Conservation (phyloP, 1,140 invertebrate species). For the Dendrolimus kikuchii region DNA sequence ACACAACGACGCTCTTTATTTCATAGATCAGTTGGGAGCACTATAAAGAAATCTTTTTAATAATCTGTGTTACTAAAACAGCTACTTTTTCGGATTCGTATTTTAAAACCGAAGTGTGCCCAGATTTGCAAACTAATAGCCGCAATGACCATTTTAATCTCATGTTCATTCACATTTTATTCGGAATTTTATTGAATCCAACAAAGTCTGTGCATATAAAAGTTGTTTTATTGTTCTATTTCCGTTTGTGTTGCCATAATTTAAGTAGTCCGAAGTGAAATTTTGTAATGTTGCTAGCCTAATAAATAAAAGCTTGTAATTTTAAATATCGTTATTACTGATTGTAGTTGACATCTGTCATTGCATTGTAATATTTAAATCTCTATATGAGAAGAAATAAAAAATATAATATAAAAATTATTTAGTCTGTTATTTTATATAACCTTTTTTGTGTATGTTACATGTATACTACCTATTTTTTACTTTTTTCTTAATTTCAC, state of each 20-base stretch:
- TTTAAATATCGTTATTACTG: conserved; percentile 46
- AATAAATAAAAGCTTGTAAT: conserved; percentile 40
- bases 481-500: no score
- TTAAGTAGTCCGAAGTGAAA: conserved; percentile 21
- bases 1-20: no score
- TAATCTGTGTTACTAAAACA: no score
- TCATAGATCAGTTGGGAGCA: no score
- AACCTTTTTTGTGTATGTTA: not conserved
- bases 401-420: conserved; percentile 34
- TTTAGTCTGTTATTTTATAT: conserved; percentile 9
- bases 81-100: no score
- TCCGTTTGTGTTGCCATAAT: conserved; percentile 40
- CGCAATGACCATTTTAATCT: no score
- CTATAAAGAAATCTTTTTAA: no score
- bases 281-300: conserved; percentile 53
- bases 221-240: conserved; percentile 2
- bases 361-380: conserved; percentile 44
- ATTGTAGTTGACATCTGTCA: conserved; percentile 35
- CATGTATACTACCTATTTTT: no score
- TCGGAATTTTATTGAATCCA: not conserved
- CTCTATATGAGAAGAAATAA: conserved; percentile 46
- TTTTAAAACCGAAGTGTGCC: no score
- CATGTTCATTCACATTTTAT: no score
- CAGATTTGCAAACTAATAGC: no score
- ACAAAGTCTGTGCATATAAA: conserved; percentile 1